Conservation (phyloP, 1,140 invertebrate species). For the Dolichoris vasculosae region DNA sequence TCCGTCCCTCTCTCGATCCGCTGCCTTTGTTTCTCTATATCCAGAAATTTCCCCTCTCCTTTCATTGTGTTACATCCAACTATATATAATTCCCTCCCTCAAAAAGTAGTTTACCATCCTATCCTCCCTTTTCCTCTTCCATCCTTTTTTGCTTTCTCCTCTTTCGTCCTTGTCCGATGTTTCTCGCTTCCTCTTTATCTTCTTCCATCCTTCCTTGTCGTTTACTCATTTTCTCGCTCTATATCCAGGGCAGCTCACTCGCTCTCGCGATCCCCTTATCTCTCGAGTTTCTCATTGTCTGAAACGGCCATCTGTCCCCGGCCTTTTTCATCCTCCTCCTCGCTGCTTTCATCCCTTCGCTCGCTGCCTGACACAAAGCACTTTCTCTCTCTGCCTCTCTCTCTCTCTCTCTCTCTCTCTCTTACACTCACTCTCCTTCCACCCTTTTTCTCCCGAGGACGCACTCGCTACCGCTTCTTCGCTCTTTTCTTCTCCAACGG, state of each 20-base stretch:
- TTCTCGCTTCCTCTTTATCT: slow-evolving; percentile 22
- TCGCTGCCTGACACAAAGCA: slow-evolving; percentile 38
- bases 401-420: slow-evolving; percentile 1
- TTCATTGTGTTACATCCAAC: not conserved
- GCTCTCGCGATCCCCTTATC: slow-evolving; percentile 68
- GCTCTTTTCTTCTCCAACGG: slow-evolving; percentile 11
- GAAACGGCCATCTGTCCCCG: slow-evolving; percentile 73
- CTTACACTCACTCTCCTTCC: not conserved
- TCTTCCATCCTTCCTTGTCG: slow-evolving; percentile 33
- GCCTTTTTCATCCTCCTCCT: slow-evolving; percentile 62
- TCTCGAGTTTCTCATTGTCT: slow-evolving; percentile 74
- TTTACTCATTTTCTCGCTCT: slow-evolving; percentile 53
- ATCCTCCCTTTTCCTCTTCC: not conserved
- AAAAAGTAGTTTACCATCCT: slow-evolving; percentile 34
- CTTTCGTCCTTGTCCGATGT: slow-evolving; percentile 34
- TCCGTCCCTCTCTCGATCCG: slow-evolving; percentile 5
- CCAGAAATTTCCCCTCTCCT: not conserved
- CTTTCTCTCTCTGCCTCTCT: not conserved
- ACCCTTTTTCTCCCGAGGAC: slow-evolving; percentile 15
- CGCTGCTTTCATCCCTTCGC: slow-evolving; percentile 48
- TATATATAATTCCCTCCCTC: slow-evolving; percentile 21
- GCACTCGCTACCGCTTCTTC: slow-evolving; percentile 18
- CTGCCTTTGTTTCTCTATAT: slow-evolving; percentile 16
- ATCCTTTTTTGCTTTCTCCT: slow-evolving; percentile 20
- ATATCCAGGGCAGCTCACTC: slow-evolving; percentile 9